These are phyloP conservation scores for Pseudopodoces humilis DNA, from an alignment of 2,113 vertebrate species.

Conservation along the genomic window DNA sequence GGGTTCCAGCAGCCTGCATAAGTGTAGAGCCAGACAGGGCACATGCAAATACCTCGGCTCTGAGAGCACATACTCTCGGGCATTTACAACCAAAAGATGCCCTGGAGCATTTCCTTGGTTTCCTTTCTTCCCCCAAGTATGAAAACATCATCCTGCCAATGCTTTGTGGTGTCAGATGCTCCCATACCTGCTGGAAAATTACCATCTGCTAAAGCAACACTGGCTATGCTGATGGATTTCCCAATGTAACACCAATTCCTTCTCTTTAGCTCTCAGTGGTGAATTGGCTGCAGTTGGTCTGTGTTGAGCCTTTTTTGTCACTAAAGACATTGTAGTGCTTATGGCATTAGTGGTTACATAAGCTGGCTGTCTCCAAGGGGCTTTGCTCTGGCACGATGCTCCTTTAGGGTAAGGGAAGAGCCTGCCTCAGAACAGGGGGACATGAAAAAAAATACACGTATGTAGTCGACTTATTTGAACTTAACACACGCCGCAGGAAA, in stretches of 20 bases:
- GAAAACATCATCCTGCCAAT: not conserved
- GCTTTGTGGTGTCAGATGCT: not conserved
- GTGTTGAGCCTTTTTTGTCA: constrained; percentile 34
- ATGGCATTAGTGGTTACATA: constrained; percentile 52
- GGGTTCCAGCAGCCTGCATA: rapidly evolving
- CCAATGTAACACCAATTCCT: not conserved
- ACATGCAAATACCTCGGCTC: rapidly evolving
- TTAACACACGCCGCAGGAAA: not conserved
- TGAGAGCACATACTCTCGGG: not conserved
- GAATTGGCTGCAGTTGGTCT: not conserved
- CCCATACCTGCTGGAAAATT: not conserved
- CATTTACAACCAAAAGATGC: not conserved
- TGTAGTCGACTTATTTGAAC: not conserved
- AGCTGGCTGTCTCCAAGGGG: constrained; percentile 20
- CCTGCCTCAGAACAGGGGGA: not conserved
- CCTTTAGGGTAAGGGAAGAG: constrained; percentile 43
- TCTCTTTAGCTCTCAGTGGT: not conserved
- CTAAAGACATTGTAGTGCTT: constrained; percentile 45
- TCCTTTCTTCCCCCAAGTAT: not conserved
- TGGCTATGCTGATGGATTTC: not conserved
- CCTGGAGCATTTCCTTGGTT: not conserved
- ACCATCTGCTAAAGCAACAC: rapidly evolving
- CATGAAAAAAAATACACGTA: not conserved
- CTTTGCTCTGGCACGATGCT: constrained; percentile 24
- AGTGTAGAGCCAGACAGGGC: not conserved